Evolutionary conservation across 1,140 invertebrate species (phyloP).

Genomic region (Ceratosolen fusciceps): DNA sequence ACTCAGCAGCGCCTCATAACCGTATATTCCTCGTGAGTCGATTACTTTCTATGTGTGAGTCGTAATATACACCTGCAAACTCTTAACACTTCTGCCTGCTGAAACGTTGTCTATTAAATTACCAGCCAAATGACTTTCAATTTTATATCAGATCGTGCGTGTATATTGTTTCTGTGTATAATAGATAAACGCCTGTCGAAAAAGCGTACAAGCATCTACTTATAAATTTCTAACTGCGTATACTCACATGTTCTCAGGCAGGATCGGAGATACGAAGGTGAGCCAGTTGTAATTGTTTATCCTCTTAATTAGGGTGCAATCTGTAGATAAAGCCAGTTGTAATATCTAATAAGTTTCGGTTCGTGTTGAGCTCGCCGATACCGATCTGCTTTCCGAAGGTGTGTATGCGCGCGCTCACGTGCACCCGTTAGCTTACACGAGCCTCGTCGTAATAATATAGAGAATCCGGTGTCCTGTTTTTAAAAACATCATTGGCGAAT

Average conservation of each 20-base stretch:
- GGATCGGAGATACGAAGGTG: neutral
- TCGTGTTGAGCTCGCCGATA: too few species aligned
- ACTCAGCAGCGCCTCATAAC: neutral
- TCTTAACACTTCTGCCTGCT: neutral
- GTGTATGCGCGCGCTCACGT: too few species aligned
- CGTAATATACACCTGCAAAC: slow-evolving; percentile 4
- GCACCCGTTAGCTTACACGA: too few species aligned
- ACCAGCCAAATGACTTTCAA: neutral
- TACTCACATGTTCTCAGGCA: neutral
- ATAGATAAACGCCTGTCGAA: neutral
- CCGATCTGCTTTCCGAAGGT: too few species aligned
- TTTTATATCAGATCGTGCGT: neutral
- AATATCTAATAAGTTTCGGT: too few species aligned
- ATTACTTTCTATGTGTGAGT: neutral
- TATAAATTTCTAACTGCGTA: neutral
- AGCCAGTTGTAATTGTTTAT: neutral
- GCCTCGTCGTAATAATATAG: too few species aligned
- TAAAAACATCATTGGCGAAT: too few species aligned
- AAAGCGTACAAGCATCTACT: neutral
- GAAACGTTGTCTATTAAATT: neutral
- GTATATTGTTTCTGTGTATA: neutral
- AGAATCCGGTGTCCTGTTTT: too few species aligned
- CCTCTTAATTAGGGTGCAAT: too few species aligned
- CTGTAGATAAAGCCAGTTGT: too few species aligned
- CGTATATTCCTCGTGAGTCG: neutral